These are phyloP conservation scores for Hypocryptadius cinnamomeus DNA, from an alignment of 2,113 vertebrate genomes.

Conservation along the genomic window DNA sequence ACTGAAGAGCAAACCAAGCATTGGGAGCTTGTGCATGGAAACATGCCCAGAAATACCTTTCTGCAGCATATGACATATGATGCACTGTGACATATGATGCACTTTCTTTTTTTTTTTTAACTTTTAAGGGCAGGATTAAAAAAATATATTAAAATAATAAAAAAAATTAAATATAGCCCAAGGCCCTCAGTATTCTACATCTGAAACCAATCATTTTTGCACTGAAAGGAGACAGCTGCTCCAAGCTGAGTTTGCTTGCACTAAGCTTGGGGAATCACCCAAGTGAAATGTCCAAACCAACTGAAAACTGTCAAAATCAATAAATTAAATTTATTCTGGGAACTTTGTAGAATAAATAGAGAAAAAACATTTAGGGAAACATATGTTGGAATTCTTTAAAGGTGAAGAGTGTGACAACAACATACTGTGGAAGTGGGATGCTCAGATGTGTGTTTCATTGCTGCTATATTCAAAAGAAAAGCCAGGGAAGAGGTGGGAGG, in stretches of 20 bases:
- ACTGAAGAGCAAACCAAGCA: not conserved
- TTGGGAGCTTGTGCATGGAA: not conserved
- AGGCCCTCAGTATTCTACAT: not conserved
- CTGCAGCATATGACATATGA: not conserved
- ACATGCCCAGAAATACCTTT: not conserved
- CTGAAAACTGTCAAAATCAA: slow-evolving; percentile 34
- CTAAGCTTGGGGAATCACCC: slow-evolving; percentile 11
- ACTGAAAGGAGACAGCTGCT: slow-evolving; percentile 13
- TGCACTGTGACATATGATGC: fast-evolving
- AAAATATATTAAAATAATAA: not conserved
- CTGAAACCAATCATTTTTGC: not conserved
- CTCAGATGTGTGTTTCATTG: slow-evolving; percentile 12
- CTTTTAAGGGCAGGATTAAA: not conserved
- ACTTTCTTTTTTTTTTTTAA: not conserved
- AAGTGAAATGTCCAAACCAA: slow-evolving; percentile 23
- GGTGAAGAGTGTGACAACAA: slow-evolving; percentile 53
- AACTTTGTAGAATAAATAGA: not conserved
- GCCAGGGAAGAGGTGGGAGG: slow-evolving; percentile 23
- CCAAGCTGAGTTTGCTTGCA: not conserved
- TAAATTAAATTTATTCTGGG: slow-evolving; percentile 30
- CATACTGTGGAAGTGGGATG: slow-evolving; percentile 52
- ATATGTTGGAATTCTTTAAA: slow-evolving; percentile 47
- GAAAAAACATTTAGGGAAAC: not conserved
- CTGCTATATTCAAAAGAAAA: slow-evolving; percentile 10
- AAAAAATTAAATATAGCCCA: not conserved